Evolutionary conservation across 2,888 invertebrate species (phyloP).

Genomic region (Lomographa bimaculata): DNA sequence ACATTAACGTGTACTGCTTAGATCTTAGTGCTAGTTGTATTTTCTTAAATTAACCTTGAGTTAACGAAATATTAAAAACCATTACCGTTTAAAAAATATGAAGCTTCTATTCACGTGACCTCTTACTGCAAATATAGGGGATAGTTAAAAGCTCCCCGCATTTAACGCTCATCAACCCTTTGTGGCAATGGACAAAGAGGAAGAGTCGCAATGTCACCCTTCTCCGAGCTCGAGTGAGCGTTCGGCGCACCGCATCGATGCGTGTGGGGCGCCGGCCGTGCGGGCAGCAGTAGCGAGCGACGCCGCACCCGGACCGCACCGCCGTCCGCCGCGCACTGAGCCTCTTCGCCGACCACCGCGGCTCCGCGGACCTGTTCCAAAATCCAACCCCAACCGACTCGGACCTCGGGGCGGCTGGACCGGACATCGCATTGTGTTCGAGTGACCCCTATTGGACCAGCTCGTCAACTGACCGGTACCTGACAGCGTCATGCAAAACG

Average conservation of each 20-base stretch:
- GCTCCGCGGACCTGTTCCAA: conserved; percentile 50
- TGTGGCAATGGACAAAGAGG: conserved; percentile 58
- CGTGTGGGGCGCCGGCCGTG: conserved; percentile 53
- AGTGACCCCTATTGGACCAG: conserved; percentile 71
- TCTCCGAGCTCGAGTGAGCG: conserved; percentile 64
- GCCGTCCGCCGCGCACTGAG: conserved; percentile 57
- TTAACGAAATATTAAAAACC: conserved; percentile 7
- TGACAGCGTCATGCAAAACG: conserved; percentile 69
- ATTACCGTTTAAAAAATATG: conserved; percentile 14
- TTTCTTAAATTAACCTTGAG: too few species aligned
- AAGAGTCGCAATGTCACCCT: conserved; percentile 76
- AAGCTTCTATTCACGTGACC: conserved; percentile 30
- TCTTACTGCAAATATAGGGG: conserved; percentile 40
- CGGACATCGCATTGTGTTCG: conserved; percentile 68
- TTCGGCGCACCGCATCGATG: conserved; percentile 38
- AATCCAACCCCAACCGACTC: conserved; percentile 43
- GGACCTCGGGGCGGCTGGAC: conserved; percentile 45
- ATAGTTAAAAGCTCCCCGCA: conserved; percentile 41
- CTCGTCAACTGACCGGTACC: conserved; percentile 66
- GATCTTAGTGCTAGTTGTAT: too few species aligned
- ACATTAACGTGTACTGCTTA: too few species aligned
- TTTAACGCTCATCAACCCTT: conserved; percentile 65
- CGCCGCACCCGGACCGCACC: conserved; percentile 77
- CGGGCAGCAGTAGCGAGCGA: conserved; percentile 69
- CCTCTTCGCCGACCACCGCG: conserved; percentile 27